Conservation (phyloP, 2,888 invertebrate genomes). For the Drosophila paranaensis region DNA sequence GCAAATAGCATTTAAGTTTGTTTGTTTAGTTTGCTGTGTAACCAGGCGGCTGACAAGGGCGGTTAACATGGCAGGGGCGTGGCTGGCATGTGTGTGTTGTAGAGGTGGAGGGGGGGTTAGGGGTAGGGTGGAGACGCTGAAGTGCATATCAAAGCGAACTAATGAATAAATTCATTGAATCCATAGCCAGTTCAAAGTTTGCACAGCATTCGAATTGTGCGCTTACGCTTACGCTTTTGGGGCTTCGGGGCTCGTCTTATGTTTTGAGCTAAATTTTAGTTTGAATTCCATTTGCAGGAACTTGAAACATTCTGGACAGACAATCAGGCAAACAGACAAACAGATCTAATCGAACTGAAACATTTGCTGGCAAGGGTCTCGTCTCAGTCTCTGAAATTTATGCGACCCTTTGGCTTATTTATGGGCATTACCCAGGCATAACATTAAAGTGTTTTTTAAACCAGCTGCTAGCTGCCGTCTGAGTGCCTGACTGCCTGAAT, state of each 20-base stretch:
- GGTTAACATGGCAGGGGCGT: slow-evolving; percentile 14
- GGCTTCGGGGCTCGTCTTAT: slow-evolving; percentile 23
- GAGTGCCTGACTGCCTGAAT: slow-evolving; percentile 24
- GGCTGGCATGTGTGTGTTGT: slow-evolving; percentile 1
- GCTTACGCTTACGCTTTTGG: neutral
- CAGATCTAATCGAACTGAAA: slow-evolving; percentile 35
- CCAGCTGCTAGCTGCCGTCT: slow-evolving; percentile 42
- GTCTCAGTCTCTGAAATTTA: slow-evolving; percentile 46
- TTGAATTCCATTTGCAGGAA: slow-evolving; percentile 29
- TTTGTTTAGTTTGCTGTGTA: slow-evolving; percentile 64
- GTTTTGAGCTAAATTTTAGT: slow-evolving; percentile 22
- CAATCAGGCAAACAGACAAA: slow-evolving; percentile 37
- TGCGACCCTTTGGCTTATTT: slow-evolving; percentile 72
- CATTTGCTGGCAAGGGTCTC: slow-evolving; percentile 26
- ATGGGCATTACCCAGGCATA: slow-evolving; percentile 67
- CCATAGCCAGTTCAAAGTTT: slow-evolving; percentile 62
- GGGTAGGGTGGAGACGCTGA: slow-evolving; percentile 24
- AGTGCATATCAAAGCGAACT: slow-evolving; percentile 77
- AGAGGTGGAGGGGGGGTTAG: neutral
- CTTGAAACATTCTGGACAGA: slow-evolving; percentile 45
- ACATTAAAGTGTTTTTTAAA: slow-evolving; percentile 70
- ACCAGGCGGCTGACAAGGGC: slow-evolving; percentile 12
- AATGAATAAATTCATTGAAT: slow-evolving; percentile 79
- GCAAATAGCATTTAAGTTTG: slow-evolving; percentile 72
- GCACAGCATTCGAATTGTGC: slow-evolving; percentile 62